Evolutionary conservation across 2,797 vertebrate species (phyloP).

Genomic region (Ispidina lecontei): DNA sequence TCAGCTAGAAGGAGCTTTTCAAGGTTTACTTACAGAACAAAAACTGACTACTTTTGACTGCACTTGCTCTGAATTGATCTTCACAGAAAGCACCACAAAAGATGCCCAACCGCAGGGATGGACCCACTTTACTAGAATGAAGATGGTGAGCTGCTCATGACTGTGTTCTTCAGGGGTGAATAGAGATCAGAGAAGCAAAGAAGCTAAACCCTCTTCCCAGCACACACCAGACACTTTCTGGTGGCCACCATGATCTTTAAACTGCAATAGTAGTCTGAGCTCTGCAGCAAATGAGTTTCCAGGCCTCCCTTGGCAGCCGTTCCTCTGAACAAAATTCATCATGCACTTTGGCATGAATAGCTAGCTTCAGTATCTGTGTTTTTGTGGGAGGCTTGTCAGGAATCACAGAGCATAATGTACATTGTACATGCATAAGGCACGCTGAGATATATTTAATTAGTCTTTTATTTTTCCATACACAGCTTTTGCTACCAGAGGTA

Average conservation of each 20-base stretch:
- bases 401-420: background rate
- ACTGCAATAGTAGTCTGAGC: background rate
- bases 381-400: background rate
- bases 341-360: background rate
- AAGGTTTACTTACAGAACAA: background rate
- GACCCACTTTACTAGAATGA: background rate
- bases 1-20: background rate
- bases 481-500: background rate
- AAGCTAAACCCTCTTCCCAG: rapidly evolving
- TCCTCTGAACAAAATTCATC: slow-evolving; percentile 28
- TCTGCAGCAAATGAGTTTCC: background rate
- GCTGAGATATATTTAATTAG: background rate
- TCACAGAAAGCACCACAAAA: background rate
- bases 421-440: background rate
- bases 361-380: background rate
- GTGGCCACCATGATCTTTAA: slow-evolving; percentile 19
- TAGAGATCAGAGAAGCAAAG: background rate
- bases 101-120: background rate
- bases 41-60: background rate
- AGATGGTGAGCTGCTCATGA: background rate
- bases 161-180: background rate
- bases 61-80: background rate
- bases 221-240: background rate
- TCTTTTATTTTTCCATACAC: background rate
- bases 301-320: slow-evolving; percentile 10